Evolutionary conservation across 1,140 invertebrate species (phyloP), one percentile per base, ranked within the genome.

Genomic region (Bombus ignitus): DNA sequence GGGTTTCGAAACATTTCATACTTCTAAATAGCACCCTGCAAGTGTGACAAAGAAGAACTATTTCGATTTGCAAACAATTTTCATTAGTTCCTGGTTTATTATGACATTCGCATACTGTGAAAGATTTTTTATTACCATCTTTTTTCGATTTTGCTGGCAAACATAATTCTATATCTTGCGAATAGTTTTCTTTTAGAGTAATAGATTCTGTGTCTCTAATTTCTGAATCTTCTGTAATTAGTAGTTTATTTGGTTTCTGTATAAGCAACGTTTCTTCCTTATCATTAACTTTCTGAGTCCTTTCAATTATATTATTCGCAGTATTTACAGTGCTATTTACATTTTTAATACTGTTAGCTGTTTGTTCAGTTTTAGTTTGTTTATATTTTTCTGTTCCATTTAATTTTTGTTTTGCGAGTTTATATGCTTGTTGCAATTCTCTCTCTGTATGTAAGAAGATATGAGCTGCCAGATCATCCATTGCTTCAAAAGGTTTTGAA

Each of bases 71-170:
- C 3, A 95, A 25, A 66, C 92, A 79, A 32, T 44, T 70, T 1
- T 72, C 37, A 18, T 82, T 39, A 2, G 13, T 8, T 0, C 73
- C 74, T 44, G 92, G 83, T 12, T 90, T 78, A 0, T 66, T 87
- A 77, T 95, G 95, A 74, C 95, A 95, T 0, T 80, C 1, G 57
- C 95, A 95, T 70, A 95, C 90, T 25, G n/a, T 81, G 3, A 91
- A 66, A 1, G 71, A 35, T 42, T 68, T 75, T 8, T 15, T 66
- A 3, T 0, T 32, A 39, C 13, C 22, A 5, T 28, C 53, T 62
- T 78, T 85, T 8, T 72, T 62, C 25, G 18, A 9, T 59, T 81
- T 72, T 57, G 47, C 53, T 35, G 22, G 15, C 2, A 28, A 25
- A 37, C 3, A 3, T 15, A 12, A 5, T 13, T 62, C 37, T 65